Percentiles rank a stretch among this genome's conserved stretches.
These are phyloP conservation scores for Psix sp. DNA, from an alignment of 1,140 invertebrate species.

Conservation along the genomic window DNA sequence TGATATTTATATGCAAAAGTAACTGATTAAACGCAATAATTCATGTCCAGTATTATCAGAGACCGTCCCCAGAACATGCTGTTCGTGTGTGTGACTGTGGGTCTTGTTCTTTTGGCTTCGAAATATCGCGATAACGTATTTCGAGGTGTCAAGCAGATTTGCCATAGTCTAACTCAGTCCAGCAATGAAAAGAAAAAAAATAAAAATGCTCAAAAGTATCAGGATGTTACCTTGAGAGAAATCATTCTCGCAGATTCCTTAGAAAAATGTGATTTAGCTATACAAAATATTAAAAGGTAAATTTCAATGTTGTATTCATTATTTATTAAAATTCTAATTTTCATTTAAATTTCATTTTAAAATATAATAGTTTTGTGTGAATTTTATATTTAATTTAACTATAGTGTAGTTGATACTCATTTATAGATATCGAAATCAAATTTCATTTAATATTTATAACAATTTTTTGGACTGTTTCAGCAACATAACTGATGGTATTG, in stretches of 20 bases:
- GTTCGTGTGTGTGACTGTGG: constrained; percentile 70
- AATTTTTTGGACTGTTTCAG: constrained; percentile 60
- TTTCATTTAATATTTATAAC: not conserved
- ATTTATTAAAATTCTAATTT: not conserved
- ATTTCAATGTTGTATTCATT: too few species aligned
- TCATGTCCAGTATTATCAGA: constrained; percentile 46
- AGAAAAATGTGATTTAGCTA: constrained; percentile 72
- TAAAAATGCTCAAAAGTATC: constrained; percentile 19
- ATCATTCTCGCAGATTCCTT: constrained; percentile 72
- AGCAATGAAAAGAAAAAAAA: constrained; percentile 15
- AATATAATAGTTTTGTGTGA: constrained; percentile 1
- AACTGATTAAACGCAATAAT: constrained; percentile 7
- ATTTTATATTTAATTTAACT: constrained; percentile 6
- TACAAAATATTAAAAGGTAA: constrained; percentile 73
- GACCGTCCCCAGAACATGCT: constrained; percentile 66
- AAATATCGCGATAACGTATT: constrained; percentile 73
- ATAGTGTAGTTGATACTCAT: too few species aligned
- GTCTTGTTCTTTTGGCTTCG: constrained; percentile 70
- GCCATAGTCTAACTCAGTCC: constrained; percentile 60
- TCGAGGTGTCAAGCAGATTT: constrained; percentile 68
- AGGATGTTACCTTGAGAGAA: constrained; percentile 63
- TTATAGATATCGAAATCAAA: too few species aligned
- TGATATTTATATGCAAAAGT: not conserved
- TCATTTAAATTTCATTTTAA: not conserved
- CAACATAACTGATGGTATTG: constrained; percentile 70